Evolutionary conservation across 2,888 invertebrate species (phyloP).

Genomic region (Prenolepis imparis): DNA sequence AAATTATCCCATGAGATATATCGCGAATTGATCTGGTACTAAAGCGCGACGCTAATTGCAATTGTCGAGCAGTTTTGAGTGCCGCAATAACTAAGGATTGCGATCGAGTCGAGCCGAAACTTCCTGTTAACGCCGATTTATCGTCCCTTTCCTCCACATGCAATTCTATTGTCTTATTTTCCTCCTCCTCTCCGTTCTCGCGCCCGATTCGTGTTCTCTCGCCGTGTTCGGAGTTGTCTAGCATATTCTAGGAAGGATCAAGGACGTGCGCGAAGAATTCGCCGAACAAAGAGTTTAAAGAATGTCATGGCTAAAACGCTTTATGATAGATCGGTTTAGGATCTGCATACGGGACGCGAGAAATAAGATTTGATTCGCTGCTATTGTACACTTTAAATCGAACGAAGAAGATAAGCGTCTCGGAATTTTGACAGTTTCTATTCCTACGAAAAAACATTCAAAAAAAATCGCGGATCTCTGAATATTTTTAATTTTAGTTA

Average conservation of each 20-base stretch:
- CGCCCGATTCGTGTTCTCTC: constrained; percentile 9
- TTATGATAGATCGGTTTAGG: constrained; percentile 11
- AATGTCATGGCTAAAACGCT: constrained; percentile 67
- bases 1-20: constrained; percentile 49
- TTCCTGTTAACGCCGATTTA: constrained; percentile 60
- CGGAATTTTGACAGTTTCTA: background rate
- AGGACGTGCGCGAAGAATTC: constrained; percentile 55
- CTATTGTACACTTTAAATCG: constrained; percentile 13
- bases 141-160: background rate
- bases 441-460: background rate
- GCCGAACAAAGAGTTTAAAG: constrained; percentile 43
- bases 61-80: constrained; percentile 23
- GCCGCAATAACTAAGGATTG: constrained; percentile 59
- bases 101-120: constrained; percentile 58
- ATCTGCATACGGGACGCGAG: constrained; percentile 2
- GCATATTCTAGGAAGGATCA: constrained; percentile 71
- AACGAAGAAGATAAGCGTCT: background rate
- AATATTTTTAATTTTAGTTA: background rate
- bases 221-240: constrained; percentile 47
- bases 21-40: constrained; percentile 40
- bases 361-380: constrained; percentile 25
- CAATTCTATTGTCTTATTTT: constrained; percentile 46
- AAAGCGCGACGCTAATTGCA: constrained; percentile 55
- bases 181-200: constrained; percentile 2
- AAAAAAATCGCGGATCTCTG: background rate